Base-by-base conservation (phyloP, 30 jellyfish, hydroid and myxozoan species). In the Haliclystus octoradiatus region DNA sequence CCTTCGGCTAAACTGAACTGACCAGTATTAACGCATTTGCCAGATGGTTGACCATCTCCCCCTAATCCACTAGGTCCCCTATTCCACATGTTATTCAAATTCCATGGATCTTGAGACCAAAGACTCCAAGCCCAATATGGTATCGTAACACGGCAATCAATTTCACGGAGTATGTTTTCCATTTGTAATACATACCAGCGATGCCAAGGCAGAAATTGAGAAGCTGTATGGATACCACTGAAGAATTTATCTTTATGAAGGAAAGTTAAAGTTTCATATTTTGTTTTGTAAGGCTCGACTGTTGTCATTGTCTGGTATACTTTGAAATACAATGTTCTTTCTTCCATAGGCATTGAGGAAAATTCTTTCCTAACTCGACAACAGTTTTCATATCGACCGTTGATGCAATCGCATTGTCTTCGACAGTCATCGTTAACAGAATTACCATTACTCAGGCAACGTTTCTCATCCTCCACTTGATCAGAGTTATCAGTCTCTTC, bases 71-170 rank as follows among this genome's bases (percentile, higher is more conserved):
- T 74, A n/a, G 27, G 1, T 2, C 51, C 62, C 23, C 32, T 31
- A 68, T 73, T 47, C 73, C 70, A 75, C 5, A 34, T 33, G 0
- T 74, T 77, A 1, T 73, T 66, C 1, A 52, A 31, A 2, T 49
- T 19, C 88, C 88, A 75, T 14, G 57, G 79, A 2, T 26, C 49
- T 31, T 66, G 25, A 7, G 76, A 46, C 33, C 31, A 68, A 2
- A 57, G 12, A 40, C 73, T 60, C 88, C 88, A 75, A 68, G 66
- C 51, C 88, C 88, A 75, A 31, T 53, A 50, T 14, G 88, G 88
- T 75, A 85, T 4, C 66, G 49, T 12, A 34, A 22, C 26, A 79
- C 77, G n/a, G n/a, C n/a, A n/a, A n/a, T n/a, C n/a, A n/a, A n/a
- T n/a, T n/a, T n/a, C n/a, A n/a, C n/a, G n/a, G 46, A 67, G 57